phyloP scores from a whole-genome alignment of 2,113 vertebrate genomes.

The Suncus etruscus region DNA sequence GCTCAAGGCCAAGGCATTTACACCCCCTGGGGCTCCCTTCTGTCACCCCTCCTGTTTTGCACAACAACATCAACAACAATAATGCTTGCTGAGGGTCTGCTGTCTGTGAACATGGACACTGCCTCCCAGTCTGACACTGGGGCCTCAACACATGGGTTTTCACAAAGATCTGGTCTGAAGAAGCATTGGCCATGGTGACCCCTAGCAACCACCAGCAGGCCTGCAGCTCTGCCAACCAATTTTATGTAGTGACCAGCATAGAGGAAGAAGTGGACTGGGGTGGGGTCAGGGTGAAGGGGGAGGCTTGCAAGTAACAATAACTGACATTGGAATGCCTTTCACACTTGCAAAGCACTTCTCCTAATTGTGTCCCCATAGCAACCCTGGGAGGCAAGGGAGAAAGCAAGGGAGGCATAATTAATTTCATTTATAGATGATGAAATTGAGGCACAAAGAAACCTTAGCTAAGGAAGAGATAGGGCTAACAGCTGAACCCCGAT shows the following conservation, averaged over 20 bases:
- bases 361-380: conserved; percentile 28
- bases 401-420: neutral
- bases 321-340: neutral
- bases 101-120: neutral
- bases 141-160: conserved; percentile 39
- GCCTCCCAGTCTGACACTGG: conserved; percentile 59
- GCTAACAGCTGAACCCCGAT: neutral
- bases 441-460: conserved; percentile 7
- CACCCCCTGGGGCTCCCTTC: conserved; percentile 72
- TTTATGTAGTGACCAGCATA: neutral
- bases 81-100: neutral
- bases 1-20: conserved; percentile 80
- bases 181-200: neutral
- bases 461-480: neutral
- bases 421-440: conserved; percentile 28
- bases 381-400: conserved; percentile 11
- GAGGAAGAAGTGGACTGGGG: conserved; percentile 9
- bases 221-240: neutral
- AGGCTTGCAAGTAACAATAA: neutral
- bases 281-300: neutral
- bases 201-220: conserved; percentile 24
- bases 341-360: conserved; percentile 15
- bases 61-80: neutral
- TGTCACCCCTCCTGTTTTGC: conserved; percentile 80
- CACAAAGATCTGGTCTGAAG: neutral